Evolutionary conservation across 2,888 invertebrate species (phyloP).

Genomic region (Prosapia bicincta): DNA sequence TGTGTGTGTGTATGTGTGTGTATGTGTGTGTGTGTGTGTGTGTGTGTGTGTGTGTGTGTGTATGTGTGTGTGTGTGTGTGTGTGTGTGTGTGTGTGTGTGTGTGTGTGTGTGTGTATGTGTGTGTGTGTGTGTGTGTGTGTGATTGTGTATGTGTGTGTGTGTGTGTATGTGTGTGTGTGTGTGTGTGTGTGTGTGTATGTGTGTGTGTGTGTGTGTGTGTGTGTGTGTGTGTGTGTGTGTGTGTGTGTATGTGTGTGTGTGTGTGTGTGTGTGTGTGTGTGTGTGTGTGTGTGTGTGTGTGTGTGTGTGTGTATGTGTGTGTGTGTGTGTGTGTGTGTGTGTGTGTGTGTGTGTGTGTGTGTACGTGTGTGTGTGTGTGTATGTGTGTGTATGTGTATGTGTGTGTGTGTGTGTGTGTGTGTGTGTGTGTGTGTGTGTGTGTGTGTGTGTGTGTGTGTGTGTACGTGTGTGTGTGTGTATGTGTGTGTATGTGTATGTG

Average conservation of each 20-base stretch:
- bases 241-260: not conserved
- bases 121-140: not conserved
- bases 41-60: not conserved
- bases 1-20: not conserved
- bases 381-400: not conserved
- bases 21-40: not conserved
- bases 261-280: no score
- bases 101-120: not conserved
- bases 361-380: not conserved
- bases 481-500: not conserved
- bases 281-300: not conserved
- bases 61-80: not conserved
- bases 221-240: not conserved
- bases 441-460: not conserved
- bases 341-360: not conserved
- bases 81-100: not conserved
- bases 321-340: not conserved
- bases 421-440: not conserved
- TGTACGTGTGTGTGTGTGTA: not conserved
- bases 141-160: no score
- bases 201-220: not conserved
- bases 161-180: not conserved
- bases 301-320: not conserved
- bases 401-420: not conserved
- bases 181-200: not conserved